Evolutionary conservation across 2,888 invertebrate genomes (phyloP).

Genomic region (Germaria angustata): DNA sequence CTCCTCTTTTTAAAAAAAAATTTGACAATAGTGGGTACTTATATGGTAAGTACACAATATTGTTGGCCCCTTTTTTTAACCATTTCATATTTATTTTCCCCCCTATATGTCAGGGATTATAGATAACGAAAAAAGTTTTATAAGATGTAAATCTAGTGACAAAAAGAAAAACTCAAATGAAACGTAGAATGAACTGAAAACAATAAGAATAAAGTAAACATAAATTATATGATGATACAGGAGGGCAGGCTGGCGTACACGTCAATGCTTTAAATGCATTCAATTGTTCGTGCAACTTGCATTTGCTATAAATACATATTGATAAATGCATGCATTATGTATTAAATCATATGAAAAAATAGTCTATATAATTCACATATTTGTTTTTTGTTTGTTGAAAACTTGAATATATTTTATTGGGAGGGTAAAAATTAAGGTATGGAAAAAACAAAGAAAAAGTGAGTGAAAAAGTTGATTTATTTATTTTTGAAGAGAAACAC

Average conservation of each 20-base stretch:
- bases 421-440: too few species aligned
- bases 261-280: conserved; percentile 17
- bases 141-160: conserved; percentile 53
- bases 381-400: not conserved
- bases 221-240: conserved; percentile 30
- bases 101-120: conserved; percentile 46
- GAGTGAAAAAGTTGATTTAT: too few species aligned
- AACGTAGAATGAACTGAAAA: not conserved
- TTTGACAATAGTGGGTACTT: too few species aligned
- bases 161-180: conserved; percentile 16
- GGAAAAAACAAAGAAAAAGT: too few species aligned
- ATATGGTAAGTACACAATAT: too few species aligned
- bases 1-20: too few species aligned
- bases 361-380: too few species aligned
- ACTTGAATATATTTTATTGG: not conserved
- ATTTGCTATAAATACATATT: not conserved
- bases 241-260: not conserved
- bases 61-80: too few species aligned
- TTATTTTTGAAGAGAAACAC: too few species aligned
- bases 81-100: too few species aligned
- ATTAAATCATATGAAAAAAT: not conserved
- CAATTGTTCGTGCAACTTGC: not conserved
- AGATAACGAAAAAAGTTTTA: conserved; percentile 40
- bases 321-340: not conserved
- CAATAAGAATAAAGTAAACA: not conserved